Evolutionary conservation across 2,888 invertebrate genomes (phyloP).

Genomic region (Drosophila austrosaltans): DNA sequence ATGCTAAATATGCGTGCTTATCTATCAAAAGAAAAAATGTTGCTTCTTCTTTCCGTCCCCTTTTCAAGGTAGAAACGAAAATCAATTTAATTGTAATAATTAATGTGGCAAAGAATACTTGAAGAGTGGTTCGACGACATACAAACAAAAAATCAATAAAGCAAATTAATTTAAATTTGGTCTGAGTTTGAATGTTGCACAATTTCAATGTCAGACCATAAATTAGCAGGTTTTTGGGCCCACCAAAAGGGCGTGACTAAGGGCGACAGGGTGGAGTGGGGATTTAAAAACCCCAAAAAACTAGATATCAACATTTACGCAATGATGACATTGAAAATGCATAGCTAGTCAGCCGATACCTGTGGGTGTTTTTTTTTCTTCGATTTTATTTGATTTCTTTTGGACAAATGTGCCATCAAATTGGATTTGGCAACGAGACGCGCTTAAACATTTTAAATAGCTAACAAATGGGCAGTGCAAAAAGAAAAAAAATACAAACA

Average conservation of each 20-base stretch:
- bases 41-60: constrained; percentile 25
- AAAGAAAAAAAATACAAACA: constrained; percentile 14
- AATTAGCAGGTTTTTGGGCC: constrained; percentile 30
- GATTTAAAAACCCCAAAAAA: constrained; percentile 32
- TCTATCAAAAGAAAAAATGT: constrained; percentile 31
- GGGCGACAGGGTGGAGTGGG: constrained; percentile 47
- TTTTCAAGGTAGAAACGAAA: constrained; percentile 56
- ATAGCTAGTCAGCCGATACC: constrained; percentile 39
- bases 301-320: constrained; percentile 62
- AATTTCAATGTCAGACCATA: constrained; percentile 66
- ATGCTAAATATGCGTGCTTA: constrained; percentile 58
- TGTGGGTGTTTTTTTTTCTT: constrained; percentile 53
- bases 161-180: constrained; percentile 47
- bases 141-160: constrained; percentile 50
- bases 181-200: constrained; percentile 50
- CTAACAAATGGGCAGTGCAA: constrained; percentile 39
- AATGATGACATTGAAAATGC: constrained; percentile 75
- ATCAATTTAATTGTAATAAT: constrained; percentile 67
- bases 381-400: background rate
- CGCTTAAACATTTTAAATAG: constrained; percentile 55
- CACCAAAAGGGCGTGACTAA: constrained; percentile 53
- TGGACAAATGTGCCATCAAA: constrained; percentile 71
- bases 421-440: constrained; percentile 65
- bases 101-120: constrained; percentile 62
- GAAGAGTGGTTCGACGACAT: constrained; percentile 40